Base-by-base conservation (phyloP, 2,113 vertebrate species). In the Oceanites oceanicus region DNA sequence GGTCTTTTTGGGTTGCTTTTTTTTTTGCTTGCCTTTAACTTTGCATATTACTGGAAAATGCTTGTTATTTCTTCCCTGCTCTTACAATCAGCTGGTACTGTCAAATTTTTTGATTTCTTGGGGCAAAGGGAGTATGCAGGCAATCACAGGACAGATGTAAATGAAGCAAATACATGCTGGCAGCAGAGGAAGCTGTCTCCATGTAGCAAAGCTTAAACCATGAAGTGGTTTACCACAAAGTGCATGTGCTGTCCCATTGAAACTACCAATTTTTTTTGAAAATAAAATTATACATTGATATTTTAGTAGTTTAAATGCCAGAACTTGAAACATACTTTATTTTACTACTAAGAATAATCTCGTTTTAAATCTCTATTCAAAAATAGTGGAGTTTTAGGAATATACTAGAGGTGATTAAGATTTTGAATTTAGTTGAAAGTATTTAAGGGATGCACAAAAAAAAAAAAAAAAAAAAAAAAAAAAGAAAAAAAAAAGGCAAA, bases 171-270 rank as follows among this genome's bases (percentile, higher is more conserved):
- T 32, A 75, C 11, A n/a, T 13, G 10, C 10, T 72, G 44, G 79
- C 62, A 73, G 55, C 62, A 87, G 56, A 89, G 44, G 17, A 95
- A 94, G 73, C 73, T 89, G 83, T 75, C 68, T 85, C 49, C 74
- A 76, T 25, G 38, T 75, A 90, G 83, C 88, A 96, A 94, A 95
- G n/a, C 26, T 94, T 66, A 66, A 91, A 90, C 14, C 50, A 25
- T 21, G 15, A 83, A 67, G 38, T 38, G 38, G 38, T 38, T 38
- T 38, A 90, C 14, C 50, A 25, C 19, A 13, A 83, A 67, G 58
- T 42, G 18, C 92, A 47, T 15, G 50, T 42, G 84, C 49, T 65
- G n/a, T 36, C 36, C 19, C 21, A 81, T 0, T 80, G 27, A 92
- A n/a, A 93, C 44, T 77, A 90, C 25, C 49, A 4, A 30, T 6